Conservation (phyloP, 2,888 invertebrate genomes). For the Caenorhabditis parvicauda region DNA sequence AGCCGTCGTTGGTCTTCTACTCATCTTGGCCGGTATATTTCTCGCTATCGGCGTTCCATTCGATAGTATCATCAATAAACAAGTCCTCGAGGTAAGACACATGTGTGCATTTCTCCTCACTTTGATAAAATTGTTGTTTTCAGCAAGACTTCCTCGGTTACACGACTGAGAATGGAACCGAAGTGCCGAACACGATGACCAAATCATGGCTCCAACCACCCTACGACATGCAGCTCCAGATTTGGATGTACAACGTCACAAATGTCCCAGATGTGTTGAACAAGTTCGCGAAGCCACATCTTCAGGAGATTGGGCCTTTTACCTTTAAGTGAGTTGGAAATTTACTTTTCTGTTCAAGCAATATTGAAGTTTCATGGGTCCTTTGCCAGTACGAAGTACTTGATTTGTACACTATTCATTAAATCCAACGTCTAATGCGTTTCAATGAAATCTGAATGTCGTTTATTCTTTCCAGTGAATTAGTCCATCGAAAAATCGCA, state of each 20-base stretch:
- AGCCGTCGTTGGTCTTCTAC: conserved; percentile 4
- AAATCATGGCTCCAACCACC: conserved; percentile 50
- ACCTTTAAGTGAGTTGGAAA: conserved; percentile 40
- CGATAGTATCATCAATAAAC: conserved; percentile 19
- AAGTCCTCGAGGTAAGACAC: conserved; percentile 20
- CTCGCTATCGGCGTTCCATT: conserved; percentile 22
- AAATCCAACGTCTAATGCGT: too few species aligned
- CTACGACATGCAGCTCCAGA: conserved; percentile 48
- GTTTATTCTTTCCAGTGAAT: too few species aligned
- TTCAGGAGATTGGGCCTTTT: conserved; percentile 40
- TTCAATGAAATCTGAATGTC: too few species aligned
- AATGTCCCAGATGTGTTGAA: conserved; percentile 26
- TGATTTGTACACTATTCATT: too few species aligned
- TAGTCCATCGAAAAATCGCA: too few species aligned
- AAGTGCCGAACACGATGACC: conserved; percentile 47
- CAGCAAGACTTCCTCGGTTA: conserved; percentile 51
- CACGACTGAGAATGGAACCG: conserved; percentile 45
- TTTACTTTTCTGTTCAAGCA: too few species aligned
- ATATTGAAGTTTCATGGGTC: too few species aligned
- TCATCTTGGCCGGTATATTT: conserved; percentile 13
- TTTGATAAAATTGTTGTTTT: conserved; percentile 7
- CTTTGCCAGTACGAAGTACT: too few species aligned
- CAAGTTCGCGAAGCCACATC: conserved; percentile 32
- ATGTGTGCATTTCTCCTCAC: too few species aligned
- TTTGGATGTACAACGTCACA: conserved; percentile 44